These are phyloP conservation scores for Microtus ochrogaster DNA, from an alignment of 2,113 vertebrate genomes.

Conservation along the genomic window DNA sequence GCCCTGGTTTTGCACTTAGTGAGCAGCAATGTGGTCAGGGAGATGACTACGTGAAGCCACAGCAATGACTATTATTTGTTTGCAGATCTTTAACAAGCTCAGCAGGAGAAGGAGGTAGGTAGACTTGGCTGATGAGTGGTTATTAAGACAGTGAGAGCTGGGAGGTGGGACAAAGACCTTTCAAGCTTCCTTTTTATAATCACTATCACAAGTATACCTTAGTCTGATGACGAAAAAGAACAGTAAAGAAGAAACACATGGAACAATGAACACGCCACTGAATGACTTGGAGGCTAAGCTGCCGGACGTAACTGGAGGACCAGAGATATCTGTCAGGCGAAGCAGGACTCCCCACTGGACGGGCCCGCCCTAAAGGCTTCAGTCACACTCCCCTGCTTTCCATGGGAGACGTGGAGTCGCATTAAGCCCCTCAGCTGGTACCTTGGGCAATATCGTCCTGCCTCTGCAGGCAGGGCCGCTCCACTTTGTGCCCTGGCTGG, in stretches of 20 bases:
- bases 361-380: not conserved
- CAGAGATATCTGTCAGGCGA: not conserved
- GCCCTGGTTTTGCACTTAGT: not conserved
- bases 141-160: too few species aligned
- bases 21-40: not conserved
- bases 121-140: rapidly evolving
- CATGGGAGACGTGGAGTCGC: not conserved
- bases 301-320: not conserved
- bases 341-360: not conserved
- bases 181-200: not conserved
- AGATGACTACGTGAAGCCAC: not conserved
- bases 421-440: constrained; percentile 55
- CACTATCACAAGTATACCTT: not conserved
- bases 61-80: not conserved
- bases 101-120: not conserved
- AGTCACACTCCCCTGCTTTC: not conserved
- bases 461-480: constrained; percentile 90
- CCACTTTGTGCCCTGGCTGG: constrained; percentile 89
- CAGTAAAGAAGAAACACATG: not conserved
- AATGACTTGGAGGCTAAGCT: not conserved
- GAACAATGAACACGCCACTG: not conserved
- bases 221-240: not conserved
- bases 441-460: constrained; percentile 95
- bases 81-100: not conserved
- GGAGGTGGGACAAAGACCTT: not conserved